Evolutionary conservation across 2,113 vertebrate genomes (phyloP).

Genomic region (Eulemur macaco): DNA sequence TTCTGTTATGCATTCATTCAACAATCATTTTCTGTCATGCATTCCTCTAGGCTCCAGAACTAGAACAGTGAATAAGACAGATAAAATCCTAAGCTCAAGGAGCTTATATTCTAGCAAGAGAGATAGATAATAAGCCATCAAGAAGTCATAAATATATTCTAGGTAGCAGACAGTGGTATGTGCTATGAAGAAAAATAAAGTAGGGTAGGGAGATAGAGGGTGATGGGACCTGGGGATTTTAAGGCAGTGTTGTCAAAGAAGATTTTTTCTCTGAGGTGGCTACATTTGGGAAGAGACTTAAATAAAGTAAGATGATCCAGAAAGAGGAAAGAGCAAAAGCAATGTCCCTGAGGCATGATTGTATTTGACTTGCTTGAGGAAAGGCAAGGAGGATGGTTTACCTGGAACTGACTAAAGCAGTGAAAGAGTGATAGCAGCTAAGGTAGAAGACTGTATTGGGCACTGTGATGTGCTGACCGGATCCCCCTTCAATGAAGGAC

Average conservation of each 20-base stretch:
- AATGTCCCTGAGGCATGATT: neutral
- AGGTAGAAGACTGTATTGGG: neutral
- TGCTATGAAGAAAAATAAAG: conserved; percentile 30
- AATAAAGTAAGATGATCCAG: neutral
- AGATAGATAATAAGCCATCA: conserved; percentile 4
- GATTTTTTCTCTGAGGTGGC: neutral
- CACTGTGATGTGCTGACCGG: neutral
- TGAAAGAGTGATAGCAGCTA: neutral
- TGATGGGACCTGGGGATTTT: neutral
- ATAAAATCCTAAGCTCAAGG: neutral
- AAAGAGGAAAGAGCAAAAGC: neutral
- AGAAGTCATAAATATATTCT: conserved; percentile 31
- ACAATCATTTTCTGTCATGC: neutral
- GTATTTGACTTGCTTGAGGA: neutral
- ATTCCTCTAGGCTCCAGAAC: neutral
- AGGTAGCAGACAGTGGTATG: neutral
- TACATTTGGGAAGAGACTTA: neutral
- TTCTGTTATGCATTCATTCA: conserved; percentile 29
- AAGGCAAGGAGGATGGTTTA: neutral
- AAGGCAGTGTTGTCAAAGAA: neutral
- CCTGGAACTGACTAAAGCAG: neutral
- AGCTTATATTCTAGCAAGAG: conserved; percentile 14
- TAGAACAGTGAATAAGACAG: neutral
- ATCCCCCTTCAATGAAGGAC: neutral
- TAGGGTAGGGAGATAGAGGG: neutral